phyloP scores from a whole-genome alignment of 2,113 vertebrate species.

The Podarcis raffonei region DNA sequence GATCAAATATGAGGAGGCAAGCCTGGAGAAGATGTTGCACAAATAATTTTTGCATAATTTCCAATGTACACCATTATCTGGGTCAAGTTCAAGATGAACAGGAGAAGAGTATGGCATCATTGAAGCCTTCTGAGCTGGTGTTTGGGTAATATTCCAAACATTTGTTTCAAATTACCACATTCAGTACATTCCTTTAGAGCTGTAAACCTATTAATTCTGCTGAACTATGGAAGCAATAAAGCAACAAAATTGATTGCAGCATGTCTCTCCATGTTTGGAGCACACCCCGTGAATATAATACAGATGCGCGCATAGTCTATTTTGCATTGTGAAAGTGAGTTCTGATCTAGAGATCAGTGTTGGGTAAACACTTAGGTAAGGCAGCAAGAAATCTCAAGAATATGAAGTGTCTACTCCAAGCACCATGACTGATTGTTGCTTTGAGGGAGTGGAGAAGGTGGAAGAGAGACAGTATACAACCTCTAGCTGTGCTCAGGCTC shows the following conservation, averaged over 20 bases:
- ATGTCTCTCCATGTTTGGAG: neutral
- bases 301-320: neutral
- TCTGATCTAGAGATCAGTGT: neutral
- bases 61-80: neutral
- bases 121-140: neutral
- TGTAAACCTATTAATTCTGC: neutral
- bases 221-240: neutral
- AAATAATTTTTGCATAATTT: neutral
- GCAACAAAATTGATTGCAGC: neutral
- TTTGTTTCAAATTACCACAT: neutral
- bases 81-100: neutral
- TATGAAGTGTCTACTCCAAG: neutral
- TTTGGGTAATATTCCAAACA: neutral
- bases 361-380: neutral
- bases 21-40: neutral
- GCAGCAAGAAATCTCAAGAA: neutral
- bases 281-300: neutral
- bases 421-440: neutral
- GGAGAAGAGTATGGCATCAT: neutral
- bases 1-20: neutral
- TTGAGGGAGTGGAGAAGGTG: too few relatives aligned
- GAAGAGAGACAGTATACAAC: neutral
- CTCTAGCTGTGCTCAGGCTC: neutral
- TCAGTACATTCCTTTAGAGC: neutral
- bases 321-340: neutral